Percentiles rank a stretch among this genome's conserved stretches.
Evolutionary conservation across 2,888 invertebrate genomes (phyloP).

Genomic region (Tinea semifulvella): DNA sequence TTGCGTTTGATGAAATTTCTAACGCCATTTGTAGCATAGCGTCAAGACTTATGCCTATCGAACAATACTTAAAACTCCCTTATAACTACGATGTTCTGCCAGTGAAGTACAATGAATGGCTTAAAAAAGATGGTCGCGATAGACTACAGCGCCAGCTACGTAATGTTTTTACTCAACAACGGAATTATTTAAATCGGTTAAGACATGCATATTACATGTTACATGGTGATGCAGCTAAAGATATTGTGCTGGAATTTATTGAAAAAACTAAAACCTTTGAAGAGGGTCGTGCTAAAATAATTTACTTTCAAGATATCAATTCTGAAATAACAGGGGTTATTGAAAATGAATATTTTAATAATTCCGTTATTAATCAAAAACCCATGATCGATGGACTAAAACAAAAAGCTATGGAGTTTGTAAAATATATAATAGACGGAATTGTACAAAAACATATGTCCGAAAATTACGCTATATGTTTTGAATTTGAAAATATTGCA

Average conservation of each 20-base stretch:
- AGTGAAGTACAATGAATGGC: constrained; percentile 67
- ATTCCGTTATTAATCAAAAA: constrained; percentile 70
- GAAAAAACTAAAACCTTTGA: constrained; percentile 63
- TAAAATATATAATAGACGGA: constrained; percentile 69
- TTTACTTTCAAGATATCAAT: constrained; percentile 67
- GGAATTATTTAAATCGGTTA: constrained; percentile 60
- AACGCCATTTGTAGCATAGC: constrained; percentile 63
- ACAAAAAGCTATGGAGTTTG: constrained; percentile 62
- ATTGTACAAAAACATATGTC: constrained; percentile 71
- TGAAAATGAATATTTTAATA: constrained; percentile 73
- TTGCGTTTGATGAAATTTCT: constrained; percentile 66
- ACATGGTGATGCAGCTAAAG: constrained; percentile 57
- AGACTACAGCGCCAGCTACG: constrained; percentile 60
- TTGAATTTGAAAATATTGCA: constrained; percentile 76
- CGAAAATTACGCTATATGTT: constrained; percentile 74
- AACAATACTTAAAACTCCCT: constrained; percentile 50
- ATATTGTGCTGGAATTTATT: constrained; percentile 53
- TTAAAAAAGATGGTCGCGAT: constrained; percentile 56
- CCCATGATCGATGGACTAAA: constrained; percentile 71
- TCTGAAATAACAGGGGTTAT: constrained; percentile 69
- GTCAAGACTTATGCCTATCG: constrained; percentile 68
- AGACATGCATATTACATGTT: constrained; percentile 65
- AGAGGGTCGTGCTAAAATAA: constrained; percentile 68
- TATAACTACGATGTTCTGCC: constrained; percentile 59
- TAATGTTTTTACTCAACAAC: constrained; percentile 63